Conservation (phyloP, 2,888 invertebrate genomes). For the Apamea crenata region DNA sequence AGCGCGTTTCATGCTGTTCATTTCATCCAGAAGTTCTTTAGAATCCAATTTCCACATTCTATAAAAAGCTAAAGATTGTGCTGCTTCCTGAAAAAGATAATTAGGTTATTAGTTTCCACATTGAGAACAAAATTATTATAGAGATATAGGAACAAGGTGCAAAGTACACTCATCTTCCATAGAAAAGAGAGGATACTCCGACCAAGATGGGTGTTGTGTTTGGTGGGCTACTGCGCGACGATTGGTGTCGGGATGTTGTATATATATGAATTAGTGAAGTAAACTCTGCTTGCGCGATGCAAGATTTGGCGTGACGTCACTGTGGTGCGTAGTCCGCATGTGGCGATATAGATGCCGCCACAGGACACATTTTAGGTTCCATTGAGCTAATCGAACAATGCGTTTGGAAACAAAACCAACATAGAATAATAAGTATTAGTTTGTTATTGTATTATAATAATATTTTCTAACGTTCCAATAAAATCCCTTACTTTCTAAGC, state of each 20-base stretch:
- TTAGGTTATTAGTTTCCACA: neutral
- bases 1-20: constrained; percentile 55
- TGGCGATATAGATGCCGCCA: no score
- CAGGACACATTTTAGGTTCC: no score
- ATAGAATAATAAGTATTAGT: neutral
- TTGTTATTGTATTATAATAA: no score
- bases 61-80: constrained; percentile 59
- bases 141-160: neutral
- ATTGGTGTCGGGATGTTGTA: no score
- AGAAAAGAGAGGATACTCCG: no score
- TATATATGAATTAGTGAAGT: neutral
- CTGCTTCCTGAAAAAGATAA: constrained; percentile 45
- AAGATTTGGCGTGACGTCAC: neutral
- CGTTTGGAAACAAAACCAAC: neutral
- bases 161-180: neutral
- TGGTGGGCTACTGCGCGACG: no score
- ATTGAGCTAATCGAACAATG: neutral
- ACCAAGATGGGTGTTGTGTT: no score
- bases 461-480: neutral
- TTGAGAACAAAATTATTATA: neutral
- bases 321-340: neutral
- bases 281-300: neutral
- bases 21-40: constrained; percentile 65
- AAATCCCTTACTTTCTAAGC: neutral
- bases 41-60: constrained; percentile 55